These are phyloP conservation scores for Drosophila seguyi DNA, from an alignment of 1,140 invertebrate species.

Conservation along the genomic window DNA sequence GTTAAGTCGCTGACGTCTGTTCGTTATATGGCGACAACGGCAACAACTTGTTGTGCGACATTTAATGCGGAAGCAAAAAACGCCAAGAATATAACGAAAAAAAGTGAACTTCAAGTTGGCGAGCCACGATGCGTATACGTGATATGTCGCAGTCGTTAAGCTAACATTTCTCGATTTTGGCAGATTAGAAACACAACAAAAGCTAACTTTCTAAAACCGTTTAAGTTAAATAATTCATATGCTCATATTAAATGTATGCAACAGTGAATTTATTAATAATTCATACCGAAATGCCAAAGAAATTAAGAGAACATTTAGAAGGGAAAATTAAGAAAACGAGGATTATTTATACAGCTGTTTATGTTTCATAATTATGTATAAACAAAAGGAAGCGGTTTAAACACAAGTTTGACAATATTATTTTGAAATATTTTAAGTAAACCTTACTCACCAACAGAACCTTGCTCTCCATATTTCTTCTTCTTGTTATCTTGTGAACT, in stretches of 20 bases:
- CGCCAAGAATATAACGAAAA: conserved; percentile 29
- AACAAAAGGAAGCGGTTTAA: not conserved
- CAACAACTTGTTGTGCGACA: conserved; percentile 69
- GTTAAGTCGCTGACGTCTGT: conserved; percentile 37
- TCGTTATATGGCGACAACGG: conserved; percentile 33
- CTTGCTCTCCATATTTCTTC: not conserved
- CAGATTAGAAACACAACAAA: not conserved
- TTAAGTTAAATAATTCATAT: not conserved
- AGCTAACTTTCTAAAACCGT: conserved; percentile 18
- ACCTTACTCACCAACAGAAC: not conserved
- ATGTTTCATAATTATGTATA: not conserved
- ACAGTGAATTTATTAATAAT: not conserved
- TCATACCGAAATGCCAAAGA: not conserved
- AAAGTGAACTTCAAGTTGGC: conserved; percentile 23
- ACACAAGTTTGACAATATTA: not conserved
- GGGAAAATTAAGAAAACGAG: not conserved
- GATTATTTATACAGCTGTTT: no score
- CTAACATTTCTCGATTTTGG: conserved; percentile 18
- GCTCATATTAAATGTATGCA: not conserved
- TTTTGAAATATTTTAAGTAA: not conserved
- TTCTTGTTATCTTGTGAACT: conserved; percentile 26
- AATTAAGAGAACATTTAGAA: not conserved
- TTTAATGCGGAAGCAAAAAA: conserved; percentile 70
- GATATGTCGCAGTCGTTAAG: conserved; percentile 59
- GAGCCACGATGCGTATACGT: conserved; percentile 69